Percentiles rank a stretch among this genome's conserved stretches.
phyloP scores from a whole-genome alignment of 2,797 vertebrate genomes.

The Schizopygopsis malacanthus region DNA sequence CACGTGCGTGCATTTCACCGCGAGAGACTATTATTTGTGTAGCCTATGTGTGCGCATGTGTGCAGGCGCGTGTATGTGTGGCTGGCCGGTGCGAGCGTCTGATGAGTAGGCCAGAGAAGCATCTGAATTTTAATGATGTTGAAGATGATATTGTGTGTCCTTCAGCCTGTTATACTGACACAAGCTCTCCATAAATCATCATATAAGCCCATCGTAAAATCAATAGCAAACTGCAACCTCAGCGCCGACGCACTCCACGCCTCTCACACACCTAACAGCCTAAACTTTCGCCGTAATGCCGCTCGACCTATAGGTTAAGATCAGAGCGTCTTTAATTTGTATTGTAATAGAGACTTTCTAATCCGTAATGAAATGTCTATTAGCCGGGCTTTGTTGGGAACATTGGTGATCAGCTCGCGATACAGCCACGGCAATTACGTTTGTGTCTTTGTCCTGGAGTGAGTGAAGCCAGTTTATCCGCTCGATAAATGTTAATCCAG shows the following conservation, averaged over 20 bases:
- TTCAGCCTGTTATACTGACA: constrained; percentile 99
- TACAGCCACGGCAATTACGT: constrained; percentile 96
- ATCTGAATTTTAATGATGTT: constrained; percentile 99
- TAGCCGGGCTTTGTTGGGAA: constrained; percentile 97
- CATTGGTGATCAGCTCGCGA: constrained; percentile 96
- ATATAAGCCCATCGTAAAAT: constrained; percentile 99
- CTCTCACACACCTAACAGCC: constrained; percentile 94
- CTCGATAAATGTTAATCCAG: constrained; percentile 99
- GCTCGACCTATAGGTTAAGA: constrained; percentile 95
- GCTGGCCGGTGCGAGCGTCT: constrained; percentile 76
- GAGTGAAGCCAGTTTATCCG: constrained; percentile 89
- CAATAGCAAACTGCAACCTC: constrained; percentile 99
- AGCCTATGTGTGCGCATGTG: background rate
- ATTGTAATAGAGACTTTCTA: constrained; percentile 99
- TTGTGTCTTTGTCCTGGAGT: constrained; percentile 95
- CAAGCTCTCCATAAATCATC: constrained; percentile 99
- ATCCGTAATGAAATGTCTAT: constrained; percentile 98
- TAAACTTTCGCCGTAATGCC: constrained; percentile 94
- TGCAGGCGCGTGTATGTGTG: constrained; percentile 40
- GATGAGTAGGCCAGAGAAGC: constrained; percentile 82
- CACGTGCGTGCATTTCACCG: background rate
- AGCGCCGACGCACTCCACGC: constrained; percentile 98
- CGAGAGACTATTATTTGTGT: constrained; percentile 5
- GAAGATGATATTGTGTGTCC: constrained; percentile 99
- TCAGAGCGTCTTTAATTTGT: constrained; percentile 98